Percentiles rank a stretch among this genome's conserved stretches.
These are phyloP conservation scores for Pachliopta kotzebuea DNA, from an alignment of 2,888 invertebrate species.

Conservation along the genomic window DNA sequence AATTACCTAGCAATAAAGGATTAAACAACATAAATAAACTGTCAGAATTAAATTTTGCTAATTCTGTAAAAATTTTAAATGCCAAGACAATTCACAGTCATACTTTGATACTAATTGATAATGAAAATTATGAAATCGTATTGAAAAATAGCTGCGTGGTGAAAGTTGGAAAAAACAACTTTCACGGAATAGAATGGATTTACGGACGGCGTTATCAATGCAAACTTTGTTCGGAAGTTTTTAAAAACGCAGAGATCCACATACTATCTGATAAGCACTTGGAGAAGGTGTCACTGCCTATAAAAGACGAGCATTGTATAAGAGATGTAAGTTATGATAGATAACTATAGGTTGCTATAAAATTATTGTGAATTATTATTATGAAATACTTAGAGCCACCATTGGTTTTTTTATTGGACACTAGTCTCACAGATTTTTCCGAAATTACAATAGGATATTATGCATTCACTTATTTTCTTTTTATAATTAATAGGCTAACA, in stretches of 20 bases:
- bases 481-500: no score
- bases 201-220: background rate
- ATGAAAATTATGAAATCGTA: background rate
- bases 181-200: constrained; percentile 6
- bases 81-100: background rate
- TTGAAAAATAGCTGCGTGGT: background rate
- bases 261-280: background rate
- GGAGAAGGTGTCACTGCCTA: background rate
- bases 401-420: no score
- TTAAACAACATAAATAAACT: background rate
- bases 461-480: no score
- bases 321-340: constrained; percentile 15
- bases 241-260: constrained; percentile 3
- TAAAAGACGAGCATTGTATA: constrained; percentile 18
- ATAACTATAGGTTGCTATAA: no score
- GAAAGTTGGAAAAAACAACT: background rate
- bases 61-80: constrained; percentile 4
- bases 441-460: no score
- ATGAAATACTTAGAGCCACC: no score
- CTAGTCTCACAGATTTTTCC: no score
- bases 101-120: background rate
- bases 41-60: background rate
- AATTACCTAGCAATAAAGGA: background rate
- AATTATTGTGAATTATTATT: no score
- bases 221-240: constrained; percentile 2